Evolutionary conservation across 2,797 vertebrate genomes (phyloP).

Genomic region (Diplodus puntazzo): DNA sequence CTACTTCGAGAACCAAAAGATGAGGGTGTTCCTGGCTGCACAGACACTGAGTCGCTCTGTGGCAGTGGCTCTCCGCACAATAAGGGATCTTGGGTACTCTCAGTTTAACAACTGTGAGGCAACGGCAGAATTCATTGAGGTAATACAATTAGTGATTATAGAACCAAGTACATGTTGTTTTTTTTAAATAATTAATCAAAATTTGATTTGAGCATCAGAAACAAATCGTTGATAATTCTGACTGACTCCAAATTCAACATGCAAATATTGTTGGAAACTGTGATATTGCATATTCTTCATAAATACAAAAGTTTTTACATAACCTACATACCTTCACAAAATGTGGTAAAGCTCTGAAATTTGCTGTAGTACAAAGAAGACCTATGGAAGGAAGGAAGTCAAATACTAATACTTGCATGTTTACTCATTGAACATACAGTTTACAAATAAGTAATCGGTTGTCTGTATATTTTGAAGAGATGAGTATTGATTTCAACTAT

Average conservation of each 20-base stretch:
- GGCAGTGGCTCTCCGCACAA: background rate
- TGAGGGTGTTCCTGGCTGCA: background rate
- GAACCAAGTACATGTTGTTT: no score
- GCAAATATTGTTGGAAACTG: background rate
- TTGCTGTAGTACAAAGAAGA: background rate
- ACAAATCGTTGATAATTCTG: background rate
- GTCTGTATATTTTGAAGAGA: no score
- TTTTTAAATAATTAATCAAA: background rate
- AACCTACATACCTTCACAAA: background rate
- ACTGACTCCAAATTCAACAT: background rate
- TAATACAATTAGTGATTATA: background rate
- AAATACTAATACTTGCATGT: background rate
- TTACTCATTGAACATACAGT: background rate
- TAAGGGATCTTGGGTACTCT: background rate
- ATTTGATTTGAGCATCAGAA: constrained; percentile 3
- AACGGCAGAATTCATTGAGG: background rate
- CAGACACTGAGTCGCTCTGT: background rate
- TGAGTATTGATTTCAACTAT: background rate
- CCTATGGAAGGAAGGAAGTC: background rate
- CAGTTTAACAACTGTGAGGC: background rate
- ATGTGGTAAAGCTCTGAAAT: background rate
- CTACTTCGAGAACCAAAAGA: background rate
- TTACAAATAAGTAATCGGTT: background rate
- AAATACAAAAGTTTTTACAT: no score
- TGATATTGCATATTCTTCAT: background rate